Base-by-base conservation (phyloP, 2,888 invertebrate species). In the Unio pictorum region DNA sequence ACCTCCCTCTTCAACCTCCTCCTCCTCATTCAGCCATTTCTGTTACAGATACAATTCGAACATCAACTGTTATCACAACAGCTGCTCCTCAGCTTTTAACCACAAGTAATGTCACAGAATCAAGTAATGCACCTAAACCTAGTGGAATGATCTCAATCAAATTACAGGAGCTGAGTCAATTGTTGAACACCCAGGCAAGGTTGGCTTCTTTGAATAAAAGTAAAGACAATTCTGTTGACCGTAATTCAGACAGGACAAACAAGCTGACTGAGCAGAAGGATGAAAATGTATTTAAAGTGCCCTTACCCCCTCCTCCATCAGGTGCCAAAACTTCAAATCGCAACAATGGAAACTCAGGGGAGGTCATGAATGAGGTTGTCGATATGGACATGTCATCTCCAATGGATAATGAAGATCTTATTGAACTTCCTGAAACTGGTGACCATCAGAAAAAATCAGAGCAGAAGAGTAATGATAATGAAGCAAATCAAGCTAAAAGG, bases 301-400 rank as follows among this genome's bases (percentile, higher is more conserved):
- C 87, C 6, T 65, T 81, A 28, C 85, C 86, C 18, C 87, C 81
- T n/a, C 45, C 45, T 4, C 45, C 45, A 45, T 45, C 45, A 45
- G 70, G 67, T 17, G 65, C 56, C 11, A 72, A 71, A 55, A 66
- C 67, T 15, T 64, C 34, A 2, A n/a, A 58, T 6, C 54, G 56
- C 57, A 64, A 64, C 34, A 68, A 70, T 28, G 80, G 78, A 75
- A 62, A 68, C 61, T 78, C 73, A 17, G 69, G 73, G 7, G 69
- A 70, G 54, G 86, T 86, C 60, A 81, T 85, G 23, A 91, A 91
- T 58, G 94, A 94, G 80, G 92, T 91, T 17, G 82, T 92, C 64
- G 93, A 92, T 78, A 92, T 93, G 90, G 94, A 95, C 81, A 93
- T 94, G 88, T 96, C 94, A 6, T 87, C 87, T 23, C 88, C 89